These are phyloP conservation scores for Loriculus beryllinus DNA, from an alignment of 2,797 vertebrate genomes.

Conservation along the genomic window DNA sequence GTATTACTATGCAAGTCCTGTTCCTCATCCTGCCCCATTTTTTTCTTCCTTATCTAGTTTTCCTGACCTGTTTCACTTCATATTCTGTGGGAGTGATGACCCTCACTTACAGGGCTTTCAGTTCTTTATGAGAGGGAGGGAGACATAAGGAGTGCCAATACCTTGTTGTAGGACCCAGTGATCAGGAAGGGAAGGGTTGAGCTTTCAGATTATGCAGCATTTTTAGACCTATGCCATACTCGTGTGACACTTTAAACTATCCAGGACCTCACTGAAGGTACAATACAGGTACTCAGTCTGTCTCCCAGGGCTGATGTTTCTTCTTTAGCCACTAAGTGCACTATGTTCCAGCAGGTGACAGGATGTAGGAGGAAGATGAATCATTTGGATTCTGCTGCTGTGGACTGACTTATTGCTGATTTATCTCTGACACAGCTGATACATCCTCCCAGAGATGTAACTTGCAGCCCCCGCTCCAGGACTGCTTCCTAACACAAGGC, in stretches of 20 bases:
- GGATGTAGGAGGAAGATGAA: constrained; percentile 5
- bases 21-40: neutral
- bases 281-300: neutral
- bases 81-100: neutral
- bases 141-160: neutral
- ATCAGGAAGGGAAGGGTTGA: neutral
- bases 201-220: neutral
- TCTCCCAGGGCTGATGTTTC: neutral
- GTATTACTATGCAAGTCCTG: neutral
- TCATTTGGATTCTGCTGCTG: neutral
- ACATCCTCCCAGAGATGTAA: neutral
- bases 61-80: neutral
- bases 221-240: neutral
- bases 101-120: neutral
- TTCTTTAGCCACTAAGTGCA: neutral
- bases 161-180: neutral
- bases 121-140: neutral
- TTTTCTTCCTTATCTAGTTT: neutral
- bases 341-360: neutral
- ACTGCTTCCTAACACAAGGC: neutral
- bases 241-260: neutral
- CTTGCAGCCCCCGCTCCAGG: neutral
- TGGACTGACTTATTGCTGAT: constrained; percentile 3
- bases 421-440: neutral
- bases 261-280: neutral